These are phyloP conservation scores for Ammodytes marinus DNA, from an alignment of 2,113 vertebrate genomes.

Conservation along the genomic window DNA sequence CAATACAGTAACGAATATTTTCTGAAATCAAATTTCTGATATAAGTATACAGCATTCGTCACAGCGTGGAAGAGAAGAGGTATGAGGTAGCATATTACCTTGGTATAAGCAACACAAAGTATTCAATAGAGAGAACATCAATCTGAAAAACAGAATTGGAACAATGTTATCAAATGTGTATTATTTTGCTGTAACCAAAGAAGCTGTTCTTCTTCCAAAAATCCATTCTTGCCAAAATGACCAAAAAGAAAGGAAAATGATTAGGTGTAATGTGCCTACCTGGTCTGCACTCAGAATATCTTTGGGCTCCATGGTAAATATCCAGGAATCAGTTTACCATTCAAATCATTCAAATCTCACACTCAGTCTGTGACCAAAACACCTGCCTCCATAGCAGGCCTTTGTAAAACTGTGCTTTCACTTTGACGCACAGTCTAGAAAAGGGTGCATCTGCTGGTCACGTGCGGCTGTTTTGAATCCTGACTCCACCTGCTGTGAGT, in stretches of 20 bases:
- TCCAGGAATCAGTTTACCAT: background rate
- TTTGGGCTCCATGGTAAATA: constrained; percentile 42
- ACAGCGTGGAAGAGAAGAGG: background rate
- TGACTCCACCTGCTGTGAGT: constrained; percentile 59
- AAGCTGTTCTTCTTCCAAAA: background rate
- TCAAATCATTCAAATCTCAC: background rate
- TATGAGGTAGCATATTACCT: constrained; percentile 72
- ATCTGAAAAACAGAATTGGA: constrained; percentile 69
- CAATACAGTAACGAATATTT: too few relatives aligned
- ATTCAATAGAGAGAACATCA: constrained; percentile 62
- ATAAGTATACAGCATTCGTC: background rate
- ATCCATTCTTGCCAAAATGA: background rate
- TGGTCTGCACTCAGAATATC: constrained; percentile 24
- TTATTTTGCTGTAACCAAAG: background rate
- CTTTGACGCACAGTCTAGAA: constrained; percentile 25
- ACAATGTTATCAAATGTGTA: background rate
- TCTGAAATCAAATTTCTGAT: background rate
- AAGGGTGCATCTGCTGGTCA: constrained; percentile 55
- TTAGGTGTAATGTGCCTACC: constrained; percentile 36
- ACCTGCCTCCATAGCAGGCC: constrained; percentile 13
- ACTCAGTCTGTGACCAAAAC: background rate
- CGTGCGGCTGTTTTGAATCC: constrained; percentile 54
- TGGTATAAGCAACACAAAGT: constrained; percentile 69
- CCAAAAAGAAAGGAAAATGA: background rate
- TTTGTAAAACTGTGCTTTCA: background rate